Base-by-base conservation (phyloP, 2,888 invertebrate species). In the Dyspetes luteomarginatus region DNA sequence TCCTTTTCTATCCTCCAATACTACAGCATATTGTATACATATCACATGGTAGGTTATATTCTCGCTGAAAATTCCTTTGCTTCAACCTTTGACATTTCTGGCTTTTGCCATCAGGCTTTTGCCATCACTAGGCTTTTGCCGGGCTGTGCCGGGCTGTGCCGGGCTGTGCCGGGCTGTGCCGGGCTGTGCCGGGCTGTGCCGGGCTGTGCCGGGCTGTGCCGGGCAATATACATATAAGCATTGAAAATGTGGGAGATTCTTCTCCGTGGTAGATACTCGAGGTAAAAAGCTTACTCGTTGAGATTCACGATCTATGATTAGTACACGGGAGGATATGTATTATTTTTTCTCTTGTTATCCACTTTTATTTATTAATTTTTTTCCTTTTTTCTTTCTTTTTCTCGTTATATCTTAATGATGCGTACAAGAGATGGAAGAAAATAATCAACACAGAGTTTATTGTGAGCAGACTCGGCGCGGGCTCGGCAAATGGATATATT, bases 191-290 rank as follows among this genome's bases (percentile, higher is more conserved):
- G n/a, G n/a, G n/a, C n/a, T n/a, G n/a, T n/a, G n/a, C n/a, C n/a
- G n/a, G n/a, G n/a, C n/a, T n/a, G n/a, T n/a, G n/a, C n/a, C n/a
- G n/a, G n/a, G 19, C 7, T 28, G 22, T n/a, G n/a, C n/a, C 19
- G 19, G 64, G 60, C 76, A 45, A 56, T 45, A 30, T 30, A 36
- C 12, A 36, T 12, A 36, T 12, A 82, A 80, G 82, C 85, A 87
- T 88, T 88, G 86, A 85, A 87, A 89, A 89, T 89, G 89, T 89
- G 89, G 89, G 86, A 84, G 82, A 84, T 64, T 67, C 77, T 79
- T 73, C 64, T n/a, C 30, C 50, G 71, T 19, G 28, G 52, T 65
- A 45, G 41, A 7, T 48, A 28, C 22, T 24, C 15, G 36, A 43
- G 68, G 52, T 41, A 60, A 12, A 41, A 22, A 55, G 43, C n/a